Evolutionary conservation across 2,797 vertebrate species (phyloP).

Genomic region (Coilia nasus): DNA sequence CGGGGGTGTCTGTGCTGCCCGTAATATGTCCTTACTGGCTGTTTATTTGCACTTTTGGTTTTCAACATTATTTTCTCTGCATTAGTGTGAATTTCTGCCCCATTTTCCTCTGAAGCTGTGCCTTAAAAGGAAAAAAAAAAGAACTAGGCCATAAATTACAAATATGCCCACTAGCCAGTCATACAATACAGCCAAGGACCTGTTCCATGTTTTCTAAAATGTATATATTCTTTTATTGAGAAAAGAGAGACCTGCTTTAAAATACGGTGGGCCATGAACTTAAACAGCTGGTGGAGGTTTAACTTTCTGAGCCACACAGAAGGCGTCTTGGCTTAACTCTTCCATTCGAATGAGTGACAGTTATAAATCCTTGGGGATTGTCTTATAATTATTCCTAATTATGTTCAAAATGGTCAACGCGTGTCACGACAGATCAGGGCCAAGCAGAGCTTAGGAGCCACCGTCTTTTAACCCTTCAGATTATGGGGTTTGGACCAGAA

Average conservation of each 20-base stretch:
- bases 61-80: constrained; percentile 4
- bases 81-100: background rate
- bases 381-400: constrained; percentile 58
- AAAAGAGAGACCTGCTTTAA: constrained; percentile 46
- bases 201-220: constrained; percentile 13
- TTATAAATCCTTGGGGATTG: constrained; percentile 43
- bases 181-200: background rate
- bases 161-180: background rate
- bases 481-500: constrained; percentile 41
- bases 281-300: constrained; percentile 53
- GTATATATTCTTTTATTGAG: constrained; percentile 29
- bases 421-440: constrained; percentile 50
- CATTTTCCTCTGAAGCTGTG: background rate
- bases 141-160: constrained; percentile 5
- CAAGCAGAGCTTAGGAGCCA: constrained; percentile 44
- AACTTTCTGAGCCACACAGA: constrained; percentile 40
- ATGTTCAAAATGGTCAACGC: constrained; percentile 50
- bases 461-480: constrained; percentile 34
- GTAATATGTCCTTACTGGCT: background rate
- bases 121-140: background rate
- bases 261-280: constrained; percentile 13
- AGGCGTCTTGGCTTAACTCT: constrained; percentile 38
- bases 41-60: background rate
- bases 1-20: background rate
- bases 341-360: constrained; percentile 39